Evolutionary conservation across 2,113 vertebrate genomes (phyloP).

Genomic region (Climacteris rufus): DNA sequence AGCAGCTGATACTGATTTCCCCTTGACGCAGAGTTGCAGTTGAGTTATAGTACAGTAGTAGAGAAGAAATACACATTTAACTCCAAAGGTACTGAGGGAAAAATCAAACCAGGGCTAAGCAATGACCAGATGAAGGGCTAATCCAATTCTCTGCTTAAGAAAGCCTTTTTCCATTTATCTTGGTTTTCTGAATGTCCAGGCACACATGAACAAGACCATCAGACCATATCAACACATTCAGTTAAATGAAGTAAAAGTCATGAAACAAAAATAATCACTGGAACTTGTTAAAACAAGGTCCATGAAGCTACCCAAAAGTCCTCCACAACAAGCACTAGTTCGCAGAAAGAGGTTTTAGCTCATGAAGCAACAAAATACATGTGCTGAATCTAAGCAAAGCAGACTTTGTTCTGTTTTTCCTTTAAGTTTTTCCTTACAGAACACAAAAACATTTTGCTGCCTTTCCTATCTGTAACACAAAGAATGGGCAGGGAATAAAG

Average conservation of each 20-base stretch:
- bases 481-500: neutral
- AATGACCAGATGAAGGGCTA: neutral
- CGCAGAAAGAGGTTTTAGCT: neutral
- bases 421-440: neutral
- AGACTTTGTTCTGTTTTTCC: neutral
- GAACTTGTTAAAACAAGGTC: neutral
- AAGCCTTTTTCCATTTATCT: neutral
- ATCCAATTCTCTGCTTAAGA: neutral
- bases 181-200: neutral
- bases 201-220: neutral
- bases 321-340: neutral
- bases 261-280: neutral
- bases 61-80: neutral
- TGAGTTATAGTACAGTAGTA: neutral
- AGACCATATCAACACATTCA: neutral
- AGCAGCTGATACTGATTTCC: neutral
- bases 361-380: neutral
- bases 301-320: neutral
- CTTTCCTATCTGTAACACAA: neutral
- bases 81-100: neutral
- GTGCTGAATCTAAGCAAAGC: neutral
- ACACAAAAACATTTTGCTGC: neutral
- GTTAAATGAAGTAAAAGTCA: neutral
- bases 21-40: neutral
- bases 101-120: neutral